phyloP scores from a whole-genome alignment of 2,888 invertebrate species.

The Ochropacha duplaris region DNA sequence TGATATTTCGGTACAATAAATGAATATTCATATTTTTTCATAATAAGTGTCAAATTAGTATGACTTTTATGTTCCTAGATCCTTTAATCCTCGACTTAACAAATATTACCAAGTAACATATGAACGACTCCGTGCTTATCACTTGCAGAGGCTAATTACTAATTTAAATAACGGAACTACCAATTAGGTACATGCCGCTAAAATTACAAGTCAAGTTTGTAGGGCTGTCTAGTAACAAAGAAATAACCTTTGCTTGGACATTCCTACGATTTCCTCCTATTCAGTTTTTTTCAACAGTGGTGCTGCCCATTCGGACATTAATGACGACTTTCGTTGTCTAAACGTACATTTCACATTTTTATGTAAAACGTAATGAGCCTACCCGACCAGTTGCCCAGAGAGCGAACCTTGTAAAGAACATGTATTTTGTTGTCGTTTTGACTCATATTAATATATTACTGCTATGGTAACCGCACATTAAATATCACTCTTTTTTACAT shows the following conservation, averaged over 20 bases:
- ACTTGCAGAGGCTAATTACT: slow-evolving; percentile 19
- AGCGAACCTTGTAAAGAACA: slow-evolving; percentile 2
- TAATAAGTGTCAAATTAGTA: too few relatives aligned
- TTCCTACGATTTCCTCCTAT: neutral
- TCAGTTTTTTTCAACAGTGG: slow-evolving; percentile 8
- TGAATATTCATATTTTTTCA: too few relatives aligned
- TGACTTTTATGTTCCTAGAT: neutral
- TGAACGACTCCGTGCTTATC: slow-evolving; percentile 17
- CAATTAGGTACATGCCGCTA: slow-evolving; percentile 24
- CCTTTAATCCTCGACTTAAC: neutral
- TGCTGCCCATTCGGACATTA: slow-evolving; percentile 20
- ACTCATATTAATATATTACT: slow-evolving; percentile 4
- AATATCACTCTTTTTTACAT: neutral
- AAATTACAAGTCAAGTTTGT: slow-evolving; percentile 14
- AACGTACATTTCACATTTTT: slow-evolving; percentile 43
- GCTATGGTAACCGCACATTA: neutral
- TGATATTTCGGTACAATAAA: too few relatives aligned
- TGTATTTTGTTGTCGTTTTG: slow-evolving; percentile 7
- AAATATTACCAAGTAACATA: neutral
- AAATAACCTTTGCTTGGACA: neutral
- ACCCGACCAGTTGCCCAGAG: slow-evolving; percentile 33
- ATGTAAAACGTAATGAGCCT: slow-evolving; percentile 39
- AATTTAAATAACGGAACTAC: slow-evolving; percentile 29
- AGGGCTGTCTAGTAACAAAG: neutral
- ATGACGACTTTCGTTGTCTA: slow-evolving; percentile 50